These are phyloP conservation scores for Trichogramma evanescens DNA, from an alignment of 2,888 invertebrate species.

Conservation along the genomic window DNA sequence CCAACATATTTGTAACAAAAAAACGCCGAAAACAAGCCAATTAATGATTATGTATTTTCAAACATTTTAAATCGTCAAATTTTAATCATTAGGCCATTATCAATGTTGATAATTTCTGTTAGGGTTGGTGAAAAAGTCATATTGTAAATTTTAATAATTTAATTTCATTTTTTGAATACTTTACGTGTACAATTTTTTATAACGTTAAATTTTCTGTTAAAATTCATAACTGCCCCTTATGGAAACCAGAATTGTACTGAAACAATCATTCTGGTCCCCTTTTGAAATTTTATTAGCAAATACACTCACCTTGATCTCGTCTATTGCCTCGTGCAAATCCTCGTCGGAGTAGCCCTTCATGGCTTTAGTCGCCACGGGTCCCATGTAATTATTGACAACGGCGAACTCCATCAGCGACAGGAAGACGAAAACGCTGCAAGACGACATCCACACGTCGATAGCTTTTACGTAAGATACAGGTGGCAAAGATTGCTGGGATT, in stretches of 20 bases:
- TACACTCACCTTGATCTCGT: constrained; percentile 64
- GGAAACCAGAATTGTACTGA: background rate
- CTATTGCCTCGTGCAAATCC: constrained; percentile 64
- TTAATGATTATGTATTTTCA: no score
- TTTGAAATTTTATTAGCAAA: background rate
- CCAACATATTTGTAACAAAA: no score
- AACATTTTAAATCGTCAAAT: no score
- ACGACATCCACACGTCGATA: constrained; percentile 89
- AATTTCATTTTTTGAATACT: no score
- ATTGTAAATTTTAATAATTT: no score
- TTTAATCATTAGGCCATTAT: no score
- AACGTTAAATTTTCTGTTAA: background rate
- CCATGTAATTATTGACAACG: constrained; percentile 82
- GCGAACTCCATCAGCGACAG: constrained; percentile 85
- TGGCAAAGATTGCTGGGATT: constrained; percentile 81
- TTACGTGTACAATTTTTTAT: background rate
- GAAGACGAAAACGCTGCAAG: constrained; percentile 87
- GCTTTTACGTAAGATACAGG: constrained; percentile 90
- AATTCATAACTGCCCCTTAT: background rate
- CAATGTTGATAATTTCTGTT: no score
- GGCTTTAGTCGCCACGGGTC: constrained; percentile 77
- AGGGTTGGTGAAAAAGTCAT: no score
- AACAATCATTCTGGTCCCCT: background rate
- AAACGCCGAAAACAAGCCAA: no score
- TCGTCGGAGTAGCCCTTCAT: constrained; percentile 89